Evolutionary conservation across 2,113 vertebrate genomes (phyloP), one percentile per base, ranked within the genome.

Genomic region (Jaculus jaculus): DNA sequence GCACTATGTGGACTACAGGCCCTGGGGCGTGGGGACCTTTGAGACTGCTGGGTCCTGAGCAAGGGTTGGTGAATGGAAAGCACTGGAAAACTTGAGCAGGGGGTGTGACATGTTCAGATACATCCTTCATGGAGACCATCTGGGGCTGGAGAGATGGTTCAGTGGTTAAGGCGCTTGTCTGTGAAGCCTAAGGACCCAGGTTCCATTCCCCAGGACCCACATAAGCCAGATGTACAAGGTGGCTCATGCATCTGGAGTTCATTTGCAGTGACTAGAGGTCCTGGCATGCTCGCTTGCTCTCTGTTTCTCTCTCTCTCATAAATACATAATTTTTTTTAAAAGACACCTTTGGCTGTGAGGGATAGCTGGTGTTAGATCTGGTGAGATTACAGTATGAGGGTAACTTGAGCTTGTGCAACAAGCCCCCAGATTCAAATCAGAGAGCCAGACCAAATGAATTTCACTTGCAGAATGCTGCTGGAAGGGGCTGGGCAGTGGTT

Each of bases 391-490:
- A 0, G 75, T 11, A 20, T 58, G 78, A 80, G 26, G 37, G 15
- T 34, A 42, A 7, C 2, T 11, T 28, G 42, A 0, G 5, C 24
- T 18, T 30, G 37, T 3, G 34, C 3, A 16, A 21, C 0, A 0
- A 15, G 34, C 30, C 34, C 58, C 42, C 16, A 60, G 68, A 73
- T 34, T 30, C 83, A 30, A 85, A 65, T 73, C 34, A 71, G 65
- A 69, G 58, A 78, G 18, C 1, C 28, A 58, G n/a, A 17, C 39
- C 21, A 1, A 23, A 61, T 65, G 47, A 80, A 71, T 11, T 7
- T 60, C 9, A 60, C 34, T 3, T 5, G 6, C 37, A 90, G 32
- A 61, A 24, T 0, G 4, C 2, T n/a, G 75, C 21, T 2, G 3
- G 17, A 20, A 82, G 39, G 47, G 18, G 37, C 63, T 42, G 39